A percentile compares a stretch with the other conserved stretches of the same genome.
These are phyloP conservation scores for Triplophysa rosa DNA, from an alignment of 2,113 vertebrate species.

Conservation along the genomic window DNA sequence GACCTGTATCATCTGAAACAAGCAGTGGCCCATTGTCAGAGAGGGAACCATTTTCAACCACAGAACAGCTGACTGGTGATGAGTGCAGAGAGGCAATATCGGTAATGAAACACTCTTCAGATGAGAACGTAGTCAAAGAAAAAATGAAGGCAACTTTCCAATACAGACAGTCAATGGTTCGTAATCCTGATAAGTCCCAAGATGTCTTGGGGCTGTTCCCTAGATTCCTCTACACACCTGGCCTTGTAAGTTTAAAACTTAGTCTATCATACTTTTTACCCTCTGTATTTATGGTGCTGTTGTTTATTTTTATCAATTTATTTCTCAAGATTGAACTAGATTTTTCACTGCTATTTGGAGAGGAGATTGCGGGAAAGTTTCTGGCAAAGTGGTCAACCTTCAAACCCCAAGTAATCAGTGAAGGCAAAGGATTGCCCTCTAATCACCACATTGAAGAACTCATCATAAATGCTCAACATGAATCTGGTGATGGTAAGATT, in stretches of 20 bases:
- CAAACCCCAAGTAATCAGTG: background rate
- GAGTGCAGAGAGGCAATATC: conserved; percentile 1
- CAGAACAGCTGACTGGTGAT: conserved; percentile 5
- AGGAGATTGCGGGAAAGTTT: conserved; percentile 35
- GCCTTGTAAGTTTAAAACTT: background rate
- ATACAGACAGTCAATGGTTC: background rate
- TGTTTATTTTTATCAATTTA: background rate
- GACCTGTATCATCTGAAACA: too few relatives aligned
- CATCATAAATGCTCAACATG: background rate
- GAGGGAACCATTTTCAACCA: background rate
- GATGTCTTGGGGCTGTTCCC: background rate
- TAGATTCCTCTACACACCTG: too few relatives aligned
- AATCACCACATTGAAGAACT: background rate
- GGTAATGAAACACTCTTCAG: background rate
- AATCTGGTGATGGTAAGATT: background rate
- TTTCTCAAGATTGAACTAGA: background rate
- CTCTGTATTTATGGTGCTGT: background rate
- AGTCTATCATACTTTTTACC: background rate
- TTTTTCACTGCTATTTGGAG: conserved; percentile 66
- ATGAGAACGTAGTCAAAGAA: background rate
- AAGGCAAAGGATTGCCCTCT: background rate
- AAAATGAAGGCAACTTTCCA: conserved; percentile 19
- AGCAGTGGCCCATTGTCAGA: too few relatives aligned
- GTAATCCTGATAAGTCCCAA: background rate
- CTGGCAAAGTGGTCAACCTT: background rate